These are phyloP conservation scores for Pseudonaja textilis DNA, from an alignment of 2,113 vertebrate genomes.

Conservation along the genomic window DNA sequence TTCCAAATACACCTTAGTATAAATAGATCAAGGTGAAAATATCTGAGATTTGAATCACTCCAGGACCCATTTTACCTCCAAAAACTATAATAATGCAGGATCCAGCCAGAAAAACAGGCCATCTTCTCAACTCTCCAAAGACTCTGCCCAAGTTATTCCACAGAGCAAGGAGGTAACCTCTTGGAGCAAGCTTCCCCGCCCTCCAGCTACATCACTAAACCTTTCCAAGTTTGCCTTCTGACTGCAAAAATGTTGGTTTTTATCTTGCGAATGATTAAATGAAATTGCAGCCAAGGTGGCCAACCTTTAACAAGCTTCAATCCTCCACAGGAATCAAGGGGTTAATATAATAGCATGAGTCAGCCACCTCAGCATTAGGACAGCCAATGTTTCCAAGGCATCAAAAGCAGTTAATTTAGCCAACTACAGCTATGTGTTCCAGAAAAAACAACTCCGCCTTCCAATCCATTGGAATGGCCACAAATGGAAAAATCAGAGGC, in stretches of 20 bases:
- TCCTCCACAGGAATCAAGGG: neutral
- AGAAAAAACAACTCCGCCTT: neutral
- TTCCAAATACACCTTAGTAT: neutral
- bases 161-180: neutral
- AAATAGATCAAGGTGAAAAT: neutral
- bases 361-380: neutral
- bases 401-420: neutral
- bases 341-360: neutral
- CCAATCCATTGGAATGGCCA: neutral
- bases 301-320: neutral
- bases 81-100: too few relatives aligned
- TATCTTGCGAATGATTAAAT: neutral
- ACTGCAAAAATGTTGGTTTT: neutral
- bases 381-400: neutral
- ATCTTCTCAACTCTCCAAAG: neutral
- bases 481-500: neutral
- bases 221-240: neutral
- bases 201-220: neutral
- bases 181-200: neutral
- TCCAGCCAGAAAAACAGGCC: neutral
- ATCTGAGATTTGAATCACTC: neutral
- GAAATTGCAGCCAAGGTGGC: neutral
- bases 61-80: neutral
- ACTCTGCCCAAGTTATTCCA: neutral
- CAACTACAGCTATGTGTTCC: neutral